Evolutionary conservation across 2,888 invertebrate genomes (phyloP).

Genomic region (Mesorhabditis sp.): DNA sequence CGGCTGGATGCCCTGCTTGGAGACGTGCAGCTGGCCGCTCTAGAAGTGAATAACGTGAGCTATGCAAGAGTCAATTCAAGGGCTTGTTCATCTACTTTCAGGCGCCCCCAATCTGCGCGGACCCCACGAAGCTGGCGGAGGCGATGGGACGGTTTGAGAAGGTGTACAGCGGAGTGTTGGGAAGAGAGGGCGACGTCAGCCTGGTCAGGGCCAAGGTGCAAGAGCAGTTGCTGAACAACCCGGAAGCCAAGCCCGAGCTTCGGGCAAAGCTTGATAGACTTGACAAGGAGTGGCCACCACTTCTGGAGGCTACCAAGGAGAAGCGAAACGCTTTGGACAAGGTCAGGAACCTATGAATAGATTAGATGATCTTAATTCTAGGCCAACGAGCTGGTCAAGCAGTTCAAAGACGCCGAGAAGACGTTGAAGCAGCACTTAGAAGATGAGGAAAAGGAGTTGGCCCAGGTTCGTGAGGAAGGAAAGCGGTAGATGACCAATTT

Average conservation of each 20-base stretch:
- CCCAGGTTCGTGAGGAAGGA: slow-evolving; percentile 17
- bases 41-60: not conserved
- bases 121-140: slow-evolving; percentile 75
- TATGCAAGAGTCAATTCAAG: slow-evolving; percentile 31
- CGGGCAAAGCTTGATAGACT: slow-evolving; percentile 78
- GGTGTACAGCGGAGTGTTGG: slow-evolving; percentile 80
- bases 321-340: slow-evolving; percentile 49
- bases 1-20: slow-evolving; percentile 27
- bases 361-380: not conserved
- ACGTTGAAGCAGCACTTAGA: slow-evolving; percentile 25
- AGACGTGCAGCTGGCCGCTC: slow-evolving; percentile 9
- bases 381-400: slow-evolving; percentile 28
- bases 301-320: slow-evolving; percentile 81
- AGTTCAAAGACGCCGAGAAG: slow-evolving; percentile 30
- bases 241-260: slow-evolving; percentile 65
- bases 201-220: slow-evolving; percentile 58
- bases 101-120: slow-evolving; percentile 73
- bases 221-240: slow-evolving; percentile 48
- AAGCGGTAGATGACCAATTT: slow-evolving; percentile 11
- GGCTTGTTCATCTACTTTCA: slow-evolving; percentile 14
- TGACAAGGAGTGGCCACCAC: slow-evolving; percentile 84
- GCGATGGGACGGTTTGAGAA: slow-evolving; percentile 68
- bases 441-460: slow-evolving; percentile 32
- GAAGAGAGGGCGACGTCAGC: slow-evolving; percentile 85
- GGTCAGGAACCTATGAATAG: slow-evolving; percentile 17